Evolutionary conservation across 2,113 vertebrate species (phyloP), one percentile per base, ranked within the genome.

Genomic region (Hippocampus abdominalis): DNA sequence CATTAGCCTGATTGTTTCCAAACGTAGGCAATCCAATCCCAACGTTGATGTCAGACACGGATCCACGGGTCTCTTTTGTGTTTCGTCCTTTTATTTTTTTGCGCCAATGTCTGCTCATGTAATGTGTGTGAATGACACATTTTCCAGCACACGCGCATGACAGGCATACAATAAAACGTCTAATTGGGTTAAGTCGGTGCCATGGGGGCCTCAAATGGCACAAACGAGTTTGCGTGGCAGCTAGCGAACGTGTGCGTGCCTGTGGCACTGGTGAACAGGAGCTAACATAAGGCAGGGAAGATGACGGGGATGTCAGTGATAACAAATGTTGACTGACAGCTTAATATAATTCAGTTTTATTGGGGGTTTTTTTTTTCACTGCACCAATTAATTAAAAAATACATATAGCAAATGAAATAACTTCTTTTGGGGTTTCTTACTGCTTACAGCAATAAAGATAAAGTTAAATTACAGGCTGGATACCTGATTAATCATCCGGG

Each of bases 171-270:
- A 74, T 77, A 54, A 79, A 81, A 76, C 9, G 23, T 66, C 77
- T 89, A 90, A 88, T 90, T 85, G 79, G 85, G 87, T 87, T 86
- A 90, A 84, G 70, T 70, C 69, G 74, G 78, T 68, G 77, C 80
- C 74, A 20, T n/a, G 63, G 72, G 75, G 79, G 68, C 71, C 29
- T 66, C 56, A 66, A 68, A 62, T 44, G 61, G 75, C 68, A 66
- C 79, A 85, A 85, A 89, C 68, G 71, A 85, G 80, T 71, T 70
- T 29, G 64, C 70, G 8, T 68, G 68, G 75, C 62, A 68, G 74
- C 79, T 40, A 13, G 4, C 66, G 81, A 75, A 84, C 67, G 44
- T 73, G 62, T 46, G 20, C 7, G 74, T 49, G 5, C 42, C 32
- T 59, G 53, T 42, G 10, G 48, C 49, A 0, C 53, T 81, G 62